Evolutionary conservation across 2,888 invertebrate genomes (phyloP).

Genomic region (Rhimphoctona megacephalus): DNA sequence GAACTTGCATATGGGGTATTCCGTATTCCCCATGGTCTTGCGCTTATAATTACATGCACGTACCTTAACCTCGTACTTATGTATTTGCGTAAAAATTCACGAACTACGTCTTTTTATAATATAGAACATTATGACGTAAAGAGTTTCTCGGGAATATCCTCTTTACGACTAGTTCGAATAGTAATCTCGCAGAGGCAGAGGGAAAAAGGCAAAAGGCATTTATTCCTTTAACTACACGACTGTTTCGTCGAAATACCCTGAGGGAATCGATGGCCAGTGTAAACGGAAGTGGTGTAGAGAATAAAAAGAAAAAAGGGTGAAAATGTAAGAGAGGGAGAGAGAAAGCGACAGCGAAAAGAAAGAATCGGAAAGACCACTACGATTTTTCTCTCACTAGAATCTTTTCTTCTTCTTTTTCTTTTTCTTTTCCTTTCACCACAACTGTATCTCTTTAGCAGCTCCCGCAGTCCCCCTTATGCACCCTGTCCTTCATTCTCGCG

Average conservation of each 20-base stretch:
- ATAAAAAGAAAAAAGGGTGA: conserved; percentile 11
- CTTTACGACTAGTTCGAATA: conserved; percentile 4
- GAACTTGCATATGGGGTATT: too few relatives aligned
- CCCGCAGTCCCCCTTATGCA: conserved; percentile 29
- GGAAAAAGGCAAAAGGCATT: conserved; percentile 56
- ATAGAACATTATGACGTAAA: conserved; percentile 10
- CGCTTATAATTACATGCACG: too few relatives aligned
- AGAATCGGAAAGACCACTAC: conserved; percentile 52
- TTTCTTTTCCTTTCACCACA: conserved; percentile 33
- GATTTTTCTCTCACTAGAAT: conserved; percentile 60
- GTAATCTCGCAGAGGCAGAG: conserved; percentile 24
- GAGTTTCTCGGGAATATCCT: conserved; percentile 26
- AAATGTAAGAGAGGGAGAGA: conserved; percentile 16
- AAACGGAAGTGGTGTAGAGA: conserved; percentile 47
- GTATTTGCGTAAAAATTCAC: neutral
- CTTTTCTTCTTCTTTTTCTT: too few relatives aligned
- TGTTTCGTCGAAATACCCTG: conserved; percentile 55
- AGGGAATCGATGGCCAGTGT: conserved; percentile 62
- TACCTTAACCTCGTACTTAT: neutral
- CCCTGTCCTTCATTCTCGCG: conserved; percentile 31
- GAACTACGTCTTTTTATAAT: conserved; percentile 24
- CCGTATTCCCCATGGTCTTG: too few relatives aligned
- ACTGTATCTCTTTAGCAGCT: conserved; percentile 54
- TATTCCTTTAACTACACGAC: conserved; percentile 34
- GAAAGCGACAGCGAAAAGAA: conserved; percentile 31